Evolutionary conservation across 2,888 invertebrate species (phyloP).

Genomic region (Meandrusa payeni): DNA sequence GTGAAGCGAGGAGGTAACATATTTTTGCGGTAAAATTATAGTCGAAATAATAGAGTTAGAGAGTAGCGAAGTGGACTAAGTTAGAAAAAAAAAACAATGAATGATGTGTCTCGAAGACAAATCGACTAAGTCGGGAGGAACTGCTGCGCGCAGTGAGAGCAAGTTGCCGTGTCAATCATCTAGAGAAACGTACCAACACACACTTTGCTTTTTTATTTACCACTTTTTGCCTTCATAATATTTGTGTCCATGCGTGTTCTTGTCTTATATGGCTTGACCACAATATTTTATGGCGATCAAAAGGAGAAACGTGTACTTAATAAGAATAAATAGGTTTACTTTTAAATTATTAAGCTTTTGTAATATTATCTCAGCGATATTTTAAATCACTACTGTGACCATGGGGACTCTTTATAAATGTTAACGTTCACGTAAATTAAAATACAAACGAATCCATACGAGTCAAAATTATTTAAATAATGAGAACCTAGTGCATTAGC

Average conservation of each 20-base stretch:
- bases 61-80: too few species aligned
- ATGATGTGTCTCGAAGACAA: background rate
- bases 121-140: background rate
- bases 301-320: slow-evolving; percentile 5
- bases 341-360: background rate
- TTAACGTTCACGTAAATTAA: too few species aligned
- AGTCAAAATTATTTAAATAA: too few species aligned
- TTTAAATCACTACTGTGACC: slow-evolving; percentile 5
- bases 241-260: background rate
- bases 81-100: slow-evolving; percentile 3
- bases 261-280: background rate
- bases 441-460: too few species aligned
- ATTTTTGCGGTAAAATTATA: background rate
- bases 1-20: background rate
- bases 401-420: too few species aligned
- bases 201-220: slow-evolving; percentile 37
- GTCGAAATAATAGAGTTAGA: background rate
- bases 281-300: slow-evolving; percentile 4
- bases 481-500: too few species aligned
- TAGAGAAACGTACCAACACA: slow-evolving; percentile 46
- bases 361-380: too few species aligned
- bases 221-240: slow-evolving; percentile 13
- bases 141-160: slow-evolving; percentile 35
- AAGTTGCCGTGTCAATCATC: slow-evolving; percentile 59
- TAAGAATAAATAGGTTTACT: background rate